These are phyloP conservation scores for Alsophila aescularia DNA, from an alignment of 2,888 invertebrate species.

Conservation along the genomic window DNA sequence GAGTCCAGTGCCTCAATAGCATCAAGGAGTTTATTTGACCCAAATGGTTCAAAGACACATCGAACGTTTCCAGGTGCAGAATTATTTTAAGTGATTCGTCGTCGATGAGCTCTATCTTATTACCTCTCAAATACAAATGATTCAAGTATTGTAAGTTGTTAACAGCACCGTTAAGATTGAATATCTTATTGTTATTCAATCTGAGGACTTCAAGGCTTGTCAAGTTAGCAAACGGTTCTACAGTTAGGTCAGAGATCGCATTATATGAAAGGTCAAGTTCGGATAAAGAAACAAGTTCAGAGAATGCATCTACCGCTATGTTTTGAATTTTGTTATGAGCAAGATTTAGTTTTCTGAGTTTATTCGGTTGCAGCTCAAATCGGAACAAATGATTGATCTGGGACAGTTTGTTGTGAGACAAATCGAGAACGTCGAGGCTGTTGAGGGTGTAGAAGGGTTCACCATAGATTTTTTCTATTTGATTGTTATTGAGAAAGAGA, in stretches of 20 bases:
- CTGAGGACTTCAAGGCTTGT: slow-evolving; percentile 58
- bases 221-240: slow-evolving; percentile 66
- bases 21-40: slow-evolving; percentile 57
- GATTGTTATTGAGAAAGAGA: slow-evolving; percentile 51
- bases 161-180: slow-evolving; percentile 70
- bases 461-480: slow-evolving; percentile 53
- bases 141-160: slow-evolving; percentile 63
- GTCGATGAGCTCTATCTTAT: slow-evolving; percentile 63
- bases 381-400: slow-evolving; percentile 59
- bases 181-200: slow-evolving; percentile 66
- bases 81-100: slow-evolving; percentile 64
- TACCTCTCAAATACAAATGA: slow-evolving; percentile 65
- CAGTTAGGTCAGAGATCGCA: slow-evolving; percentile 57
- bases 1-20: slow-evolving; percentile 69
- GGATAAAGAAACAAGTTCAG: slow-evolving; percentile 54
- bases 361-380: slow-evolving; percentile 60
- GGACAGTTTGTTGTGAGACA: slow-evolving; percentile 60
- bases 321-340: slow-evolving; percentile 58
- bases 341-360: slow-evolving; percentile 54
- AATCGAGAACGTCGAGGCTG: slow-evolving; percentile 58
- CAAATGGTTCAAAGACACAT: slow-evolving; percentile 67
- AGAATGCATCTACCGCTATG: slow-evolving; percentile 57
- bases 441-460: slow-evolving; percentile 57
- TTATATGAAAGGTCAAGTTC: slow-evolving; percentile 71
- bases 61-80: slow-evolving; percentile 70